Evolutionary conservation across 2,888 invertebrate species (phyloP), one percentile per base, ranked within the genome.

Genomic region (Ophonus ardosiacus): DNA sequence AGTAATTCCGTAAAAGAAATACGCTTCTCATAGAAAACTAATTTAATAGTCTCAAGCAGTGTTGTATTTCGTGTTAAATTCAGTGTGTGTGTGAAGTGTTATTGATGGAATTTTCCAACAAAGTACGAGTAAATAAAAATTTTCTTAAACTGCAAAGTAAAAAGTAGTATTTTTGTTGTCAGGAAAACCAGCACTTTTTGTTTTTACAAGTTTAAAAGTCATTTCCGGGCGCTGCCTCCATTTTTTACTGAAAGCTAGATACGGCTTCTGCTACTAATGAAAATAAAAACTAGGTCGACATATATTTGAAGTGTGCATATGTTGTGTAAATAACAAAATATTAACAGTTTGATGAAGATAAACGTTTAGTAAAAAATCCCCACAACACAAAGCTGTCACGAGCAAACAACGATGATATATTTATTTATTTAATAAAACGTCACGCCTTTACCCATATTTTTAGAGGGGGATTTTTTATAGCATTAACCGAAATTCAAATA

Each of bases 171-270:
- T 51, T 51, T 51, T 51, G 43, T 51, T 51, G 43, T 51, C 10
- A 51, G 43, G 43, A 51, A 31, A 51, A 51, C 43, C 43, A 51
- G 13, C 43, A 51, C 43, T 51, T 51, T 51, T 51, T 51, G 43
- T 51, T 51, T 51, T 51, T 51, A 13, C 13, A 51, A 51, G 43
- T 51, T 51, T 51, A 51, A 51, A 51, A 51, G 43, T 51, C 43
- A 51, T 51, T 51, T 51, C 43, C 43, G 43, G 15, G 59, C 59
- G 59, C 59, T 59, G 59, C 59, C 59, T n/a, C 59, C 59, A 59
- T 59, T 59, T 59, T 59, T 59, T 59, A 59, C 43, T 13, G 43
- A 8, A 8, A 51, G 43, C 43, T 51, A 51, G 43, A 51, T 51
- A 51, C 43, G 43, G 43, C 43, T 51, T 10, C 43, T 10, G 43